These are phyloP conservation scores for Sylvilagus floridanus DNA, from an alignment of 2,797 vertebrate genomes.

Conservation along the genomic window DNA sequence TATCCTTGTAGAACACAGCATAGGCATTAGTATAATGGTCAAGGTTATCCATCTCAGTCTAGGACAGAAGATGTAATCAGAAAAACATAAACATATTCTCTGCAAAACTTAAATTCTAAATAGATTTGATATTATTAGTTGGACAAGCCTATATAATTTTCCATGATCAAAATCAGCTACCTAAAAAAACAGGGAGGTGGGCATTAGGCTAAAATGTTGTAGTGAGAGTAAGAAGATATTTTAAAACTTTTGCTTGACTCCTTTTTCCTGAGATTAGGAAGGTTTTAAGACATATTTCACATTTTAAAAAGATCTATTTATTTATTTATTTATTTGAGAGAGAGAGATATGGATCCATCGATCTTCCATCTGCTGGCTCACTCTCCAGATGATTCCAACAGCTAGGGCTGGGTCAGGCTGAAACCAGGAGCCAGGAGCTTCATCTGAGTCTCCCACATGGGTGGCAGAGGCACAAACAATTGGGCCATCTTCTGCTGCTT, in stretches of 20 bases:
- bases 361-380: too few relatives aligned
- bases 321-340: too few relatives aligned
- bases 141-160: neutral
- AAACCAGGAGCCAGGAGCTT: too few relatives aligned
- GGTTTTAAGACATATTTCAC: neutral
- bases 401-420: too few relatives aligned
- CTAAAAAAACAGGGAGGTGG: neutral
- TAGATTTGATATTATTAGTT: neutral
- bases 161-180: neutral
- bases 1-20: constrained; percentile 84
- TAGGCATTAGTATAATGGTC: constrained; percentile 84
- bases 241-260: neutral
- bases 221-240: neutral
- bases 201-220: neutral
- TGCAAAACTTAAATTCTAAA: neutral
- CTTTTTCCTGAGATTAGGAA: neutral
- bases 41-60: constrained; percentile 78
- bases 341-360: too few relatives aligned
- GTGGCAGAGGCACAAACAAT: too few relatives aligned
- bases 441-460: too few relatives aligned
- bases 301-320: neutral
- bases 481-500: too few relatives aligned
- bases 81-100: neutral
- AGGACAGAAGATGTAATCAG: constrained; percentile 22
- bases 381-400: too few relatives aligned